phyloP scores from a whole-genome alignment of 2,888 invertebrate genomes.

The Drosophila leonis region DNA sequence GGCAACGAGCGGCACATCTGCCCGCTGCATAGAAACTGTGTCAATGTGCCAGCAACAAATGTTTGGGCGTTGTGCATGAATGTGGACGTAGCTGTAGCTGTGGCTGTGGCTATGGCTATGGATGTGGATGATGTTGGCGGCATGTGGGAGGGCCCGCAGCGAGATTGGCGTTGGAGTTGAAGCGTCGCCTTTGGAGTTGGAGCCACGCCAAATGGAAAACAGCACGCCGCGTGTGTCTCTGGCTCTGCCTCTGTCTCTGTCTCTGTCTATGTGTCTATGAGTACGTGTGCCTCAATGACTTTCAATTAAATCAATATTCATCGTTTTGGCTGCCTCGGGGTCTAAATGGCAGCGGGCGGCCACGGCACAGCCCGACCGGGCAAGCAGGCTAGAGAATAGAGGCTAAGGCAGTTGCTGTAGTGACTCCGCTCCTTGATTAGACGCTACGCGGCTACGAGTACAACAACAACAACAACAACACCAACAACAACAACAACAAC shows the following conservation, averaged over 20 bases:
- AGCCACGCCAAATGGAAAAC: constrained; percentile 71
- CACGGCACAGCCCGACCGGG: constrained; percentile 43
- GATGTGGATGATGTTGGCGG: constrained; percentile 52
- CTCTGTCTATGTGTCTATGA: constrained; percentile 49
- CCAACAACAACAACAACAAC: constrained; percentile 29
- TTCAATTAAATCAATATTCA: constrained; percentile 84
- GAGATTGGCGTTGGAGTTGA: constrained; percentile 42
- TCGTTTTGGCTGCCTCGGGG: constrained; percentile 75
- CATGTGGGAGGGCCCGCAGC: constrained; percentile 72
- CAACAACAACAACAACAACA: constrained; percentile 36
- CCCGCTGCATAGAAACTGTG: constrained; percentile 70
- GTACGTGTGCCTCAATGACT: constrained; percentile 78
- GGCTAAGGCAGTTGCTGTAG: constrained; percentile 42
- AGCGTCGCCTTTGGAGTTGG: constrained; percentile 55
- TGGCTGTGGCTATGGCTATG: constrained; percentile 21
- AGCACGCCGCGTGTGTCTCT: constrained; percentile 37
- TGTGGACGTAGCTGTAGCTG: constrained; percentile 24
- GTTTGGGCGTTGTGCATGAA: constrained; percentile 64
- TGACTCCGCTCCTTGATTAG: constrained; percentile 77
- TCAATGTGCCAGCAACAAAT: constrained; percentile 71
- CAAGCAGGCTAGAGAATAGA: constrained; percentile 20
- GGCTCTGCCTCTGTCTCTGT: constrained; percentile 6
- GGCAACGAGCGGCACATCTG: constrained; percentile 66
- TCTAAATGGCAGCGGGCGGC: constrained; percentile 76
- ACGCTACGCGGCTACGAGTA: constrained; percentile 61